Evolutionary conservation across 1,140 invertebrate species (phyloP).

Genomic region (Radopholus similis): DNA sequence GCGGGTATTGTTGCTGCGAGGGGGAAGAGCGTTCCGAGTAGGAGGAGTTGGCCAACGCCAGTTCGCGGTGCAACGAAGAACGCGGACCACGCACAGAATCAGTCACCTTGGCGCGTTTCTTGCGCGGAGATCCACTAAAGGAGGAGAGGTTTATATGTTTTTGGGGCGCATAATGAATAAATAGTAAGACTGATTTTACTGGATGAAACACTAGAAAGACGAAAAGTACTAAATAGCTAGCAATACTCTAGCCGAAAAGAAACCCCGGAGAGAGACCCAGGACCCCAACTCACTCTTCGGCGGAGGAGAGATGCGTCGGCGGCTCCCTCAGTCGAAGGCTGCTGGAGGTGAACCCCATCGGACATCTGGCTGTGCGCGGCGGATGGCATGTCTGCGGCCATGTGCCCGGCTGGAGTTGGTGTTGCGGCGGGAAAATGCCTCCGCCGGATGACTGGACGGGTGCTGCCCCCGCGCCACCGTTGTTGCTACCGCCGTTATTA

Average conservation of each 20-base stretch:
- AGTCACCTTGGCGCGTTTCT: constrained; percentile 57
- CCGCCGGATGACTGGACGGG: constrained; percentile 2
- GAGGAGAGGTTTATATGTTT: background rate
- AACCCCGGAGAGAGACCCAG: background rate
- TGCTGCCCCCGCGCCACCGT: background rate
- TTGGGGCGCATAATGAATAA: background rate
- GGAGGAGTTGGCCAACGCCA: no score
- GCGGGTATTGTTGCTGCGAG: no score
- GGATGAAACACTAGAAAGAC: constrained; percentile 13
- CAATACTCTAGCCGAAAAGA: background rate
- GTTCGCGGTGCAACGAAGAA: constrained; percentile 33
- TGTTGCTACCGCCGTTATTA: background rate
- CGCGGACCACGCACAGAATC: constrained; percentile 51
- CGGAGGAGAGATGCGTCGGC: constrained; percentile 4
- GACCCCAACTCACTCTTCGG: background rate
- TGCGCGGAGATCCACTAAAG: constrained; percentile 35
- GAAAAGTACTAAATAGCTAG: background rate
- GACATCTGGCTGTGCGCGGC: constrained; percentile 4
- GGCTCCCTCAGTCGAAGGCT: background rate
- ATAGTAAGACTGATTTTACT: background rate
- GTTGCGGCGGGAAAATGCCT: background rate
- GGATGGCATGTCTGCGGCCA: constrained; percentile 22
- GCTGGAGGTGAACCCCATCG: background rate
- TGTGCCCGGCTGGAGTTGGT: background rate
- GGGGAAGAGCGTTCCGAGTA: no score